phyloP scores from a whole-genome alignment of 1,140 invertebrate species.

The Solenopsis fugax region DNA sequence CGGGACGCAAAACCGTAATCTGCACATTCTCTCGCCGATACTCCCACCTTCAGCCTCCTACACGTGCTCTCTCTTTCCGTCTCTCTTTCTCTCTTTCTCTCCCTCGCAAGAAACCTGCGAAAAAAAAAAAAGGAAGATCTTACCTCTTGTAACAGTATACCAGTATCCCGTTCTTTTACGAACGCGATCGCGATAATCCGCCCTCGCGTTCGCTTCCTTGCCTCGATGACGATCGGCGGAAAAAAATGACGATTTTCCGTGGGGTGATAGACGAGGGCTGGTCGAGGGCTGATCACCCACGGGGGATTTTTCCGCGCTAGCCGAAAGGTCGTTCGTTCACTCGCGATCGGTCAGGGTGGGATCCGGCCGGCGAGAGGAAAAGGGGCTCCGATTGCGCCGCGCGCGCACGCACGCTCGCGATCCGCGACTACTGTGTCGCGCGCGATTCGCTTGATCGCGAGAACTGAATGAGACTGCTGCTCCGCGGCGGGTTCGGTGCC shows the following conservation, averaged over 20 bases:
- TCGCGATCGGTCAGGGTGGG: slow-evolving; percentile 27
- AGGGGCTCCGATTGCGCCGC: neutral
- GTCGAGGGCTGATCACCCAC: too few relatives aligned
- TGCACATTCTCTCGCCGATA: slow-evolving; percentile 4
- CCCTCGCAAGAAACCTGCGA: slow-evolving; percentile 6
- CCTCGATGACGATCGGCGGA: neutral
- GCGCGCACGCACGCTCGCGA: slow-evolving; percentile 1
- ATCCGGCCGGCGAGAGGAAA: neutral
- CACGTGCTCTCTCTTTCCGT: slow-evolving; percentile 28
- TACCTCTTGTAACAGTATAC: slow-evolving; percentile 55
- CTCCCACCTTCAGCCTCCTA: slow-evolving; percentile 33
- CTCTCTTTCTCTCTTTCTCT: slow-evolving; percentile 18
- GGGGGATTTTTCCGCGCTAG: neutral
- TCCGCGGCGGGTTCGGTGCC: slow-evolving; percentile 73
- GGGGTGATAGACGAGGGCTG: neutral
- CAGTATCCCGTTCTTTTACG: slow-evolving; percentile 32
- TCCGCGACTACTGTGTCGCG: slow-evolving; percentile 12
- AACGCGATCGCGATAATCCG: slow-evolving; percentile 46
- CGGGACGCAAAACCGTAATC: neutral
- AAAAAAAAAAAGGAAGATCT: slow-evolving; percentile 40
- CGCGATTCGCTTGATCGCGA: slow-evolving; percentile 38
- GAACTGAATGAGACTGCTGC: slow-evolving; percentile 48
- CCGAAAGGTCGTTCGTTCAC: slow-evolving; percentile 54
- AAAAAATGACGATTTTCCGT: neutral
- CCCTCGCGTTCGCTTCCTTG: slow-evolving; percentile 11